These are phyloP conservation scores for Enteromius radiatus DNA, from an alignment of 2,797 vertebrate species.

Conservation along the genomic window DNA sequence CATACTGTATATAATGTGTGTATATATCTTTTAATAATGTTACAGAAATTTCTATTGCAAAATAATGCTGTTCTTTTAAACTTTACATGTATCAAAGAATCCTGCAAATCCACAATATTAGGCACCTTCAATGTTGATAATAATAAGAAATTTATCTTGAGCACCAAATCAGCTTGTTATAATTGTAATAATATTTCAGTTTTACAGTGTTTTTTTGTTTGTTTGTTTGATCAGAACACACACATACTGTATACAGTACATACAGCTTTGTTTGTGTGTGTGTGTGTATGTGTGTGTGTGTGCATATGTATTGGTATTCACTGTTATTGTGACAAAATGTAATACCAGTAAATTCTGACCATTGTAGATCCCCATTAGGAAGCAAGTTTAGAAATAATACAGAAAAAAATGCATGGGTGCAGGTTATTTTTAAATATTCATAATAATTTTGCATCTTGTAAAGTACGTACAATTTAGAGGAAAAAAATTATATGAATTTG, in stretches of 20 bases:
- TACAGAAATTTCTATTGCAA: background rate
- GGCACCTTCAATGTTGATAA: background rate
- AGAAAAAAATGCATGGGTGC: no score
- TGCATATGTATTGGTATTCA: background rate
- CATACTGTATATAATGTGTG: constrained; percentile 12
- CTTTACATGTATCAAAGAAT: background rate
- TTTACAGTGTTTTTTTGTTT: background rate
- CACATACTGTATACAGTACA: no score
- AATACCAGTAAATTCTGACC: background rate
- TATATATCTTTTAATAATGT: background rate
- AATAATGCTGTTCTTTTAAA: background rate
- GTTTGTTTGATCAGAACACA: no score
- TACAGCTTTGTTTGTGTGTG: background rate
- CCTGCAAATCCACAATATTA: background rate
- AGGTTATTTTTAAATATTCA: no score
- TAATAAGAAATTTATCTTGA: background rate
- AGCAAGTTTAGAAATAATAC: background rate
- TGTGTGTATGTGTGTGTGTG: background rate
- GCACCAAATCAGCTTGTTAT: background rate
- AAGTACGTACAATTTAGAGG: no score
- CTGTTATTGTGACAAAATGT: background rate
- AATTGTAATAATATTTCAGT: background rate
- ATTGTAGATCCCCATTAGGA: background rate
- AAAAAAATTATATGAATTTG: no score
- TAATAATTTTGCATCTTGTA: no score